phyloP scores from a whole-genome alignment of 1,140 invertebrate species.

The Pararge aegeria region DNA sequence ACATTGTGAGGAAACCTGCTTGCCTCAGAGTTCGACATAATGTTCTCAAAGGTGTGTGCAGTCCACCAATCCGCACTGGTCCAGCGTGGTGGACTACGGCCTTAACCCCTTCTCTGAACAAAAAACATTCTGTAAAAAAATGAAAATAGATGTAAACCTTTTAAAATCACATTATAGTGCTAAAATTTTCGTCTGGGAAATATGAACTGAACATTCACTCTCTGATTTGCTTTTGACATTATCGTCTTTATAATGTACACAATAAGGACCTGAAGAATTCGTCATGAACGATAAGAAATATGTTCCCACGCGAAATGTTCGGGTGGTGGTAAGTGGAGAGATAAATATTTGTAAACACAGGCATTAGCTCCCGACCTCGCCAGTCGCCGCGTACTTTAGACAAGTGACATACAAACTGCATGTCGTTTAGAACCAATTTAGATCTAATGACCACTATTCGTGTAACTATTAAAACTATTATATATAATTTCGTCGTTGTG shows the following conservation, averaged over 20 bases:
- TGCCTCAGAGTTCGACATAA: too few relatives aligned
- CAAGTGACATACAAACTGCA: conserved; percentile 1
- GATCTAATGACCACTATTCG: neutral
- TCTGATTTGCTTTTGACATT: neutral
- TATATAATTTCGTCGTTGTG: too few relatives aligned
- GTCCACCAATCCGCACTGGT: too few relatives aligned
- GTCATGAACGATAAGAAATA: conserved; percentile 29
- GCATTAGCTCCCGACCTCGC: conserved; percentile 44
- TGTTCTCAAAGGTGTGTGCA: too few relatives aligned
- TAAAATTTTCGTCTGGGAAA: conserved; percentile 55
- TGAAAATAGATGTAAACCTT: neutral
- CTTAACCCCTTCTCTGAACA: too few relatives aligned
- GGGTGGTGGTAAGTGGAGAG: conserved; percentile 58
- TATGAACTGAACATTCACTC: neutral
- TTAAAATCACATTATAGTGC: conserved; percentile 27
- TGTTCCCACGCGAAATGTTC: conserved; percentile 65
- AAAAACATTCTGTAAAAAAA: conserved; percentile 5
- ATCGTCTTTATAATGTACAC: conserved; percentile 20
- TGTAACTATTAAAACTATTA: neutral
- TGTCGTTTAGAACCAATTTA: neutral
- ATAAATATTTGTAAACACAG: conserved; percentile 71
- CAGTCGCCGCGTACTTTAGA: conserved; percentile 10
- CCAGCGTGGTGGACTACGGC: too few relatives aligned
- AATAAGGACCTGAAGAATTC: conserved; percentile 24
- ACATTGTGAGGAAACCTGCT: too few relatives aligned